Base-by-base conservation (phyloP, 2,797 vertebrate species). In the Anguilla marmorata region DNA sequence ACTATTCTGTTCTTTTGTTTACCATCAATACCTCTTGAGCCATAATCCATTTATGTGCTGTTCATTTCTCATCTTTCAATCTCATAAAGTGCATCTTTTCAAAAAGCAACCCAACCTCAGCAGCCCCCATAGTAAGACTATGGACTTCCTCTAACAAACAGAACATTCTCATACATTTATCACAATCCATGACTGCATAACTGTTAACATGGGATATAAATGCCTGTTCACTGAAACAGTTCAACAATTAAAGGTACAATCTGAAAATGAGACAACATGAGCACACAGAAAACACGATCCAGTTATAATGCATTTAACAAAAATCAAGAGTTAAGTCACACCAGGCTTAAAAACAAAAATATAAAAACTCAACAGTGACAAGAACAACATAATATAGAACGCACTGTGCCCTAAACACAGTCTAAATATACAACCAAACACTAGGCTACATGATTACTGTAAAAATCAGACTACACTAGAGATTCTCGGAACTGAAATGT, bases 61-160 rank as follows among this genome's bases (percentile, higher is more conserved):
- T 84, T 86, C 52, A 33, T 19, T 69, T 83, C 45, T 82, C 79
- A 86, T 50, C 19, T 89, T 86, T 48, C 41, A 24, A 50, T 85
- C 48, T 87, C 72, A 87, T 89, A 88, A 88, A 90, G 87, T 86
- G 89, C 89, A 88, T 89, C 60, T 84, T 52, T 56, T 86, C 45
- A 60, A 86, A 83, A 86, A 80, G 58, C 58, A 80, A 89, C 30
- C 69, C 24, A 37, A 80, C 11, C 45, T 50, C 79, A 82, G 79
- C 79, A 79, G 2, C 79, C 45, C 45, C 45, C 45, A 82, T 48
- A 50, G 76, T 48, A 50, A 45, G n/a, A 30, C 37, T 69, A 79
- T 84, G 69, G 84, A 30, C 56, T 76, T 63, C 54, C 60, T 50
- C 74, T 45, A 56, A 30, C 27, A 60, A 66, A 30, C 33, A 52